A percentile compares a stretch with the other conserved stretches of the same genome.
These are phyloP conservation scores for Eupristina koningsbergeri DNA, from an alignment of 1,140 invertebrate species.

Conservation along the genomic window DNA sequence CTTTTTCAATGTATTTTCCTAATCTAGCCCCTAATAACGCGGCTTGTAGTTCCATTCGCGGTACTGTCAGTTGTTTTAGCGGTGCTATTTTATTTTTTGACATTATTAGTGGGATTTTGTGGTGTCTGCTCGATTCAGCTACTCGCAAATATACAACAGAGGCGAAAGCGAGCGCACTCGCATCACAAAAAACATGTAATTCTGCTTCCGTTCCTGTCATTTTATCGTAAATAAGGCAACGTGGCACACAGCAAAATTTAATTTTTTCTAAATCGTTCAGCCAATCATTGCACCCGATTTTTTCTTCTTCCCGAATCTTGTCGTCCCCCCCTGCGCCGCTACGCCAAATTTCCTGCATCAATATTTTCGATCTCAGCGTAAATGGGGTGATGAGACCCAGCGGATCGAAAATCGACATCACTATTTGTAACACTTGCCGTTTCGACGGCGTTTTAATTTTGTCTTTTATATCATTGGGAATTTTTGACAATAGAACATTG, in stretches of 20 bases:
- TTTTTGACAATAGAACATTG: too few species aligned
- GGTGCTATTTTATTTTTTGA: constrained; percentile 34
- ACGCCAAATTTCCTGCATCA: constrained; percentile 64
- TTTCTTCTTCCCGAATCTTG: constrained; percentile 12
- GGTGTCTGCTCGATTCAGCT: background rate
- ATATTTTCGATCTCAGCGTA: background rate
- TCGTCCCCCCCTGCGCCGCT: constrained; percentile 43
- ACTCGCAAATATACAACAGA: background rate
- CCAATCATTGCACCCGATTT: background rate
- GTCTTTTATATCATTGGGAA: too few species aligned
- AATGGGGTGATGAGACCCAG: constrained; percentile 63
- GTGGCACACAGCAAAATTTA: background rate
- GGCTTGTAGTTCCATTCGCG: constrained; percentile 52
- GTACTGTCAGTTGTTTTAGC: constrained; percentile 51
- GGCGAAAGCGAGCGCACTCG: constrained; percentile 8
- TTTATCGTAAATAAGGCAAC: background rate
- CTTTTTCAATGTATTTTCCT: background rate
- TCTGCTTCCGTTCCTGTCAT: background rate
- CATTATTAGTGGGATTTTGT: background rate
- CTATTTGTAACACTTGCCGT: background rate
- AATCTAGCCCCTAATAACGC: constrained; percentile 31
- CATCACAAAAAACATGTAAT: too few species aligned
- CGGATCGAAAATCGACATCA: constrained; percentile 64
- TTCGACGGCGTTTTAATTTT: background rate
- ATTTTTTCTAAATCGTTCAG: background rate